Evolutionary conservation across 1,140 invertebrate genomes (phyloP).

Genomic region (Trachelipus rathkii): DNA sequence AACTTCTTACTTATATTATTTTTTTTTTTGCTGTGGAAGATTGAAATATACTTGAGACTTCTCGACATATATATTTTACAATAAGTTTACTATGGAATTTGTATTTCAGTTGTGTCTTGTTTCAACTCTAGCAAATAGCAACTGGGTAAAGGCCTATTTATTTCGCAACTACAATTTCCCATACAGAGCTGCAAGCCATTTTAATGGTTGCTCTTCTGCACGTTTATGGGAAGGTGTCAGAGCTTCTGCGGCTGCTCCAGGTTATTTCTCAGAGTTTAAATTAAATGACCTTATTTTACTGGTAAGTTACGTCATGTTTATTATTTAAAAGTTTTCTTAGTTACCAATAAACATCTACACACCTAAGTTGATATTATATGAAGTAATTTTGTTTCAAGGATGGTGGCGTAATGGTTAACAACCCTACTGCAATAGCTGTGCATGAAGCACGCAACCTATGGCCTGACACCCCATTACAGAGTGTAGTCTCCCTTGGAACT

Average conservation of each 20-base stretch:
- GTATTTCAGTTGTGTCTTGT: slow-evolving; percentile 64
- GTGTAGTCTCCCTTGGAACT: slow-evolving; percentile 84
- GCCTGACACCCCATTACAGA: slow-evolving; percentile 72
- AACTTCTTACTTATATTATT: slow-evolving; percentile 43
- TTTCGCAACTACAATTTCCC: slow-evolving; percentile 86
- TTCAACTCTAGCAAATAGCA: slow-evolving; percentile 75
- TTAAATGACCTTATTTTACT: slow-evolving; percentile 72
- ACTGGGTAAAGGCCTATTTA: slow-evolving; percentile 73
- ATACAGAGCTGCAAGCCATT: slow-evolving; percentile 67
- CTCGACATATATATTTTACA: neutral
- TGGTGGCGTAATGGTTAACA: slow-evolving; percentile 83
- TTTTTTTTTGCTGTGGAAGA: neutral
- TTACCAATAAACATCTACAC: no score
- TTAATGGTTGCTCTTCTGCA: slow-evolving; percentile 66
- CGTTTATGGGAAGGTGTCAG: slow-evolving; percentile 79
- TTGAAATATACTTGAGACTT: neutral
- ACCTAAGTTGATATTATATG: no score
- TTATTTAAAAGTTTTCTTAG: neutral
- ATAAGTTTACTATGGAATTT: neutral
- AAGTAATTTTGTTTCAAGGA: slow-evolving; percentile 56
- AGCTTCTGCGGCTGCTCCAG: slow-evolving; percentile 87
- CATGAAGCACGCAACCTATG: slow-evolving; percentile 82
- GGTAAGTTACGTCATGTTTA: slow-evolving; percentile 55
- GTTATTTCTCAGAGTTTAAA: slow-evolving; percentile 83
- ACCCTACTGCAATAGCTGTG: slow-evolving; percentile 81